A percentile compares a stretch with the other conserved stretches of the same genome.
Conservation (phyloP, 1,140 invertebrate species). For the Drosophila oshimai region DNA sequence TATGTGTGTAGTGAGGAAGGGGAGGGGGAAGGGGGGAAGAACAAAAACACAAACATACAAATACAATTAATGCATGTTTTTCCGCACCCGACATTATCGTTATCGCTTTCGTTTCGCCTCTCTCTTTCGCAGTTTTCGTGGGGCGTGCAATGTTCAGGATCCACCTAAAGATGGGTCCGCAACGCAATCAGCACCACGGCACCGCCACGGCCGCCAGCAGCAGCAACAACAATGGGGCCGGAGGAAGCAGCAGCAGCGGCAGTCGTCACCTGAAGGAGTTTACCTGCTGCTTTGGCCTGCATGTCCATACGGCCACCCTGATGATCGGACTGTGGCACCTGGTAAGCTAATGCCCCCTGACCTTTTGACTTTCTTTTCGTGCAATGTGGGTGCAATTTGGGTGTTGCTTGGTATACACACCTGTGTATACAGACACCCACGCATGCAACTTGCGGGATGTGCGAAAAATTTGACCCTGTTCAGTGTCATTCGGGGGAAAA, state of each 20-base stretch:
- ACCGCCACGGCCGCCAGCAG: constrained; percentile 30
- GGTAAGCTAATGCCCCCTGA: constrained; percentile 84
- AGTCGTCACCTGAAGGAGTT: constrained; percentile 85
- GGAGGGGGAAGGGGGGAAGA: not conserved
- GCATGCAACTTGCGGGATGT: constrained; percentile 28
- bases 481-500: constrained; percentile 72
- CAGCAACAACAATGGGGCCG: constrained; percentile 50
- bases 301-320: constrained; percentile 92
- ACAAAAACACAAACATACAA: not conserved
- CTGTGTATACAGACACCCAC: constrained; percentile 24
- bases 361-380: not conserved
- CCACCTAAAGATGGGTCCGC: constrained; percentile 86
- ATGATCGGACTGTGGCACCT: constrained; percentile 91
- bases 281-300: constrained; percentile 91
- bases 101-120: constrained; percentile 2
- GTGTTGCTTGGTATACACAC: constrained; percentile 8
- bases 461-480: constrained; percentile 58
- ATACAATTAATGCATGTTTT: constrained; percentile 9
- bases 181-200: constrained; percentile 79
- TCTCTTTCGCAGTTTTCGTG: constrained; percentile 26
- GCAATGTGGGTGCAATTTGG: not conserved
- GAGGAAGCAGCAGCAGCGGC: constrained; percentile 7
- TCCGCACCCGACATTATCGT: not conserved
- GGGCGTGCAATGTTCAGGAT: constrained; percentile 85
- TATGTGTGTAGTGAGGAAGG: not conserved